These are phyloP conservation scores for Reinhardtius hippoglossoides DNA, from an alignment of 2,113 vertebrate species.

Conservation along the genomic window DNA sequence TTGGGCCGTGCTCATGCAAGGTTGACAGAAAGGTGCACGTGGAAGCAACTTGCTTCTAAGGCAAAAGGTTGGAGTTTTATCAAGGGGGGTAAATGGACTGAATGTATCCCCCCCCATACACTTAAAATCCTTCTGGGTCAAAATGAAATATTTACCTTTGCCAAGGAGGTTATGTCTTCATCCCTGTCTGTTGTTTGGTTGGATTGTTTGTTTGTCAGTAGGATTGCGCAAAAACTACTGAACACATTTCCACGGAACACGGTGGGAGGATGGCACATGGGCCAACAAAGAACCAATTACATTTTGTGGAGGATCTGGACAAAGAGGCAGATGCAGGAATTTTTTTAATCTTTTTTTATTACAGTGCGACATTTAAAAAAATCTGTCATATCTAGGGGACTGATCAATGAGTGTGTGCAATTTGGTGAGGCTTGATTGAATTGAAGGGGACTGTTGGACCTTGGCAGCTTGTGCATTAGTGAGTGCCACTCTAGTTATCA, in stretches of 20 bases:
- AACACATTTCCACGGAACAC: too few species aligned
- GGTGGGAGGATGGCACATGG: too few species aligned
- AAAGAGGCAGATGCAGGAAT: too few species aligned
- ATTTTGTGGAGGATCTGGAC: too few species aligned
- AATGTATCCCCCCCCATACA: neutral
- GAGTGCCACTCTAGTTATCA: neutral
- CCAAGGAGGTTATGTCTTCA: neutral
- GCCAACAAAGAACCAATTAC: too few species aligned
- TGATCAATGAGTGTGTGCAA: neutral
- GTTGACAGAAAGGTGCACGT: slow-evolving; percentile 39
- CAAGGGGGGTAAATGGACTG: neutral
- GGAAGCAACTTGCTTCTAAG: neutral
- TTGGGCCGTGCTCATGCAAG: slow-evolving; percentile 16
- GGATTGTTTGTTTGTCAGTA: neutral
- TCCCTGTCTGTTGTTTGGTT: neutral
- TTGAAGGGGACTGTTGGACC: too few species aligned
- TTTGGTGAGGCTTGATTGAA: neutral
- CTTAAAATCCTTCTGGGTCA: neutral
- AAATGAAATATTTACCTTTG: neutral
- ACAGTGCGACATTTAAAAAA: too few species aligned
- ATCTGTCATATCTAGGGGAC: neutral
- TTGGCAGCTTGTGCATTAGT: neutral
- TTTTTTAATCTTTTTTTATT: too few species aligned
- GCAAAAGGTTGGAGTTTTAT: neutral
- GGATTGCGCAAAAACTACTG: neutral